These are phyloP conservation scores for Poeciliopsis retropinna DNA, from an alignment of 2,113 vertebrate species.

Conservation along the genomic window DNA sequence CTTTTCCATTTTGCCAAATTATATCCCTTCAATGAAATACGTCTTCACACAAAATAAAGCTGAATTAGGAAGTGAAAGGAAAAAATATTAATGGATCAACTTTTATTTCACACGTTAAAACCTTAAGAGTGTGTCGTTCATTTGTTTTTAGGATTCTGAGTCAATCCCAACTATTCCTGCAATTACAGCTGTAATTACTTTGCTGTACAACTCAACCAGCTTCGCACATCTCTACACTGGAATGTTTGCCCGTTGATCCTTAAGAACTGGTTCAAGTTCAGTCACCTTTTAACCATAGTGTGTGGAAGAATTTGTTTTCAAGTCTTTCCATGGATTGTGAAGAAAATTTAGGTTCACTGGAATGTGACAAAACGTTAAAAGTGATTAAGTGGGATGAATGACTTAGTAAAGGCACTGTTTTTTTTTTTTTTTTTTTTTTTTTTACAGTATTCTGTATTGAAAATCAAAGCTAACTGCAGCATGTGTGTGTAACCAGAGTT, in stretches of 20 bases:
- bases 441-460: conserved; percentile 43
- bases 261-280: neutral
- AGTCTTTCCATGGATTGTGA: neutral
- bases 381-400: neutral
- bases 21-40: too few relatives aligned
- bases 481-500: conserved; percentile 62
- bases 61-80: neutral
- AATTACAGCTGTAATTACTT: too few relatives aligned
- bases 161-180: too few relatives aligned
- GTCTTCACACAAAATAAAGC: neutral
- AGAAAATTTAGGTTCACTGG: neutral
- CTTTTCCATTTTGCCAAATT: neutral
- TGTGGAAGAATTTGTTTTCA: neutral
- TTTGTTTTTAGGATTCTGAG: too few relatives aligned
- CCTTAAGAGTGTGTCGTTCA: too few relatives aligned
- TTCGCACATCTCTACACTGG: neutral
- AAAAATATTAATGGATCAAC: neutral
- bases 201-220: too few relatives aligned
- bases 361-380: neutral
- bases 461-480: conserved; percentile 45
- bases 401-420: neutral
- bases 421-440: neutral
- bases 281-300: neutral
- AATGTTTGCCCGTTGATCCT: neutral
- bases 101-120: neutral